These are phyloP conservation scores for Hydrocynus forskahlii DNA, from an alignment of 2,797 vertebrate species.

Conservation along the genomic window DNA sequence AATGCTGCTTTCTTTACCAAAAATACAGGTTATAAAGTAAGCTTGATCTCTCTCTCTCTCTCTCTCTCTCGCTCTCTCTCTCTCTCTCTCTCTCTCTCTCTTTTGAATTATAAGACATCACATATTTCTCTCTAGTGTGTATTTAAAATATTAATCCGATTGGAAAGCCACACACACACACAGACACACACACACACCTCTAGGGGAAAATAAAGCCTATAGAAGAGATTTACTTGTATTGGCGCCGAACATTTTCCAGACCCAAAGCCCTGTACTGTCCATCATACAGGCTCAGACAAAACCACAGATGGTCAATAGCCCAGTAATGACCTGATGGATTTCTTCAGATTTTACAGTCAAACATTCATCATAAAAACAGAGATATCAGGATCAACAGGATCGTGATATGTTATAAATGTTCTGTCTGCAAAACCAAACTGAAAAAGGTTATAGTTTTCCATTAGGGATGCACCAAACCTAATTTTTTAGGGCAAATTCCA, in stretches of 20 bases:
- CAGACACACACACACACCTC: conserved; percentile 1
- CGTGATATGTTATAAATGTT: conserved; percentile 10
- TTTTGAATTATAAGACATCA: not conserved
- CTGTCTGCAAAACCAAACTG: conserved; percentile 2
- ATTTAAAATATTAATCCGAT: conserved; percentile 44
- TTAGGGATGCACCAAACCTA: no score
- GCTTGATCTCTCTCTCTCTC: not conserved
- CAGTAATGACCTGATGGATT: conserved; percentile 1
- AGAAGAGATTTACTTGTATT: conserved; percentile 33
- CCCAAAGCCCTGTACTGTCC: conserved; percentile 22
- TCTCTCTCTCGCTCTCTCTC: not conserved
- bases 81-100: not conserved
- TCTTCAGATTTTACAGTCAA: conserved; percentile 9
- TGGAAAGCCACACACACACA: conserved; percentile 44
- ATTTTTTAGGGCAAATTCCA: no score
- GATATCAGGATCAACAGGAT: conserved; percentile 10
- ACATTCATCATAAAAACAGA: not conserved
- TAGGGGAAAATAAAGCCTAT: conserved; percentile 35
- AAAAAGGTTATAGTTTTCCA: not conserved
- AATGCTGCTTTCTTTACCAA: conserved; percentile 20
- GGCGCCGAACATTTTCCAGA: conserved; percentile 25
- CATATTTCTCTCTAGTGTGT: conserved; percentile 6
- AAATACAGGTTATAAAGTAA: conserved; percentile 28
- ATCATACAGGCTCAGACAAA: conserved; percentile 6
- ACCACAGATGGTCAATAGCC: conserved; percentile 26